A percentile compares a stretch with the other conserved stretches of the same genome.
Evolutionary conservation across 2,113 vertebrate species (phyloP).

Genomic region (Gopherus evgoodei): DNA sequence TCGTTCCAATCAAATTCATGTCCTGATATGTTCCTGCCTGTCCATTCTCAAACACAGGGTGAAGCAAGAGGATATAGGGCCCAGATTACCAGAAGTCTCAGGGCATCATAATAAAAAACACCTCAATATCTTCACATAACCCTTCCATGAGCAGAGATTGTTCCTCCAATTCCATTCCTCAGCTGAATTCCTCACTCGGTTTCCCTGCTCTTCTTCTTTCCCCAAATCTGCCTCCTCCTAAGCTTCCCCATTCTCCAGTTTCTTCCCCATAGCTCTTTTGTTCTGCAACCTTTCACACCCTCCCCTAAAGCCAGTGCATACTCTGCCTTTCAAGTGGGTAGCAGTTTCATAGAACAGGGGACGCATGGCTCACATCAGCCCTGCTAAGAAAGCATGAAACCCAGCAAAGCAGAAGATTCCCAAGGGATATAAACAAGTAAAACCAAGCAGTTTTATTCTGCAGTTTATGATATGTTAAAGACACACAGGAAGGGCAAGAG

Average conservation of each 20-base stretch:
- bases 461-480: neutral
- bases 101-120: accelerated
- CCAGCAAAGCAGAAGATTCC: neutral
- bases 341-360: neutral
- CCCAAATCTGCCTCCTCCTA: neutral
- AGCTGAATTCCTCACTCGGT: neutral
- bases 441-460: slow-evolving; percentile 51
- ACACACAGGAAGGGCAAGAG: neutral
- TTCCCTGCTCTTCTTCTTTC: neutral
- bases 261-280: neutral
- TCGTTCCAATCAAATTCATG: accelerated
- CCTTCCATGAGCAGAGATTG: neutral
- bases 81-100: neutral
- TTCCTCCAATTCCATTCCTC: neutral
- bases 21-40: accelerated
- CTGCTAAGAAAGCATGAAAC: slow-evolving; percentile 1
- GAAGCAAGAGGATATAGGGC: neutral
- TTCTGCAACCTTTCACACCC: neutral
- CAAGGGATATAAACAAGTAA: slow-evolving; percentile 58
- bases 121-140: neutral
- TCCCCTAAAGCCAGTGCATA: neutral
- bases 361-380: neutral
- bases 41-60: neutral
- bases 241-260: neutral
- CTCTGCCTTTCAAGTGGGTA: slow-evolving; percentile 9